Percentiles rank a stretch among this genome's conserved stretches.
These are phyloP conservation scores for Apodemia zela DNA, from an alignment of 2,888 invertebrate genomes.

Conservation along the genomic window DNA sequence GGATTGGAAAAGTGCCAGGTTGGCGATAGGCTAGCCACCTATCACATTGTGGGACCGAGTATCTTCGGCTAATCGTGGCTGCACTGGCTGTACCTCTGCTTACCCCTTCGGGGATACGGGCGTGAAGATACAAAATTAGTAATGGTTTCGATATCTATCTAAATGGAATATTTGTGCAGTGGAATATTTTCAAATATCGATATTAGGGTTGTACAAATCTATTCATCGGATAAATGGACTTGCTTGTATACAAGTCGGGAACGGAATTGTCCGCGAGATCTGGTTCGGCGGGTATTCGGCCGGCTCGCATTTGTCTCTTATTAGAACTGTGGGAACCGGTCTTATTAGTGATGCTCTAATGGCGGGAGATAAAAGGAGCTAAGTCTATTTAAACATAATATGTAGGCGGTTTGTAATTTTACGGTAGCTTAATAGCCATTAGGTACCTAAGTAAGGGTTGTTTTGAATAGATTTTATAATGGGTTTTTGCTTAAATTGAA, in stretches of 20 bases:
- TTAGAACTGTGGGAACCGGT: slow-evolving; percentile 32
- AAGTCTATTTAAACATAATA: slow-evolving; percentile 2
- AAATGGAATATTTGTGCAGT: neutral
- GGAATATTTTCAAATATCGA: slow-evolving; percentile 23
- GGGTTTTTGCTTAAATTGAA: slow-evolving; percentile 1
- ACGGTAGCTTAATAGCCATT: neutral
- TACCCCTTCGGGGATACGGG: too few relatives aligned
- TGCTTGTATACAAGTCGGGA: slow-evolving; percentile 30
- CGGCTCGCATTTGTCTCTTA: slow-evolving; percentile 22
- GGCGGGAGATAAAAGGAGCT: slow-evolving; percentile 14
- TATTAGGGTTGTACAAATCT: slow-evolving; percentile 29
- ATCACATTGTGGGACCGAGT: too few relatives aligned
- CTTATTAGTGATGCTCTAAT: slow-evolving; percentile 27
- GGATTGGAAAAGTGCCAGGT: too few relatives aligned
- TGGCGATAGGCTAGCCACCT: too few relatives aligned
- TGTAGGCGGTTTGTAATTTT: slow-evolving; percentile 12
- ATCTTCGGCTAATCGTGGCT: too few relatives aligned
- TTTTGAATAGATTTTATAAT: neutral
- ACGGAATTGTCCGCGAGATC: slow-evolving; percentile 34
- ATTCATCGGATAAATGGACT: slow-evolving; percentile 30
- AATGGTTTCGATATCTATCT: neutral
- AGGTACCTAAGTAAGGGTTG: neutral
- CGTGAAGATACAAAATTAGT: neutral
- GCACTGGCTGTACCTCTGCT: too few relatives aligned
- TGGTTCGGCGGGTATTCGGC: slow-evolving; percentile 33